Conservation (phyloP, 1,140 invertebrate genomes). For the Drosophila rhopaloa region DNA sequence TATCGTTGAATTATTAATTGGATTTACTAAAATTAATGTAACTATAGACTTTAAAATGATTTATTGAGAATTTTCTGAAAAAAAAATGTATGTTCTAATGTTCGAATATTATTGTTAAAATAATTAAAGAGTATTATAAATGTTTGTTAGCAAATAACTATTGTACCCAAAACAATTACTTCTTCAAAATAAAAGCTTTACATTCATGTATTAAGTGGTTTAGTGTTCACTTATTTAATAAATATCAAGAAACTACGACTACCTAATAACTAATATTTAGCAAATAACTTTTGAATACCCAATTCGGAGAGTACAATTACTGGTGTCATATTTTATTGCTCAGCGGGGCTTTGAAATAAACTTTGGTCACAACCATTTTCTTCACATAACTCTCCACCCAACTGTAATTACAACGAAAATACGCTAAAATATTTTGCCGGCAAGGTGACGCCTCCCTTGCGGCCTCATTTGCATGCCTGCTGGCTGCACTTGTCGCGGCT, state of each 20-base stretch:
- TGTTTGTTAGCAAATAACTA: too few species aligned
- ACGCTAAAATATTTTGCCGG: conserved; percentile 39
- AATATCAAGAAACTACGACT: not conserved
- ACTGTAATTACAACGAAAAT: conserved; percentile 40
- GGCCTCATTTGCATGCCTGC: conserved; percentile 74
- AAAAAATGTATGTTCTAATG: too few species aligned
- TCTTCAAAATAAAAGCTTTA: too few species aligned
- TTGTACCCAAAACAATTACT: too few species aligned
- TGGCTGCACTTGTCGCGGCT: conserved; percentile 56
- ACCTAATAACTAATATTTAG: not conserved
- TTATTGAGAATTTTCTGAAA: not conserved
- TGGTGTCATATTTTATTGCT: conserved; percentile 18
- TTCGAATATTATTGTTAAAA: too few species aligned
- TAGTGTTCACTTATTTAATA: not conserved
- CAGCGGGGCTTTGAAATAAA: conserved; percentile 11
- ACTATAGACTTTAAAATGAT: not conserved
- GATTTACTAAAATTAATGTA: not conserved
- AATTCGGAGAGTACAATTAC: not conserved
- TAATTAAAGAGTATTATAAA: too few species aligned
- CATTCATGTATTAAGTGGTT: too few species aligned
- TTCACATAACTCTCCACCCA: conserved; percentile 22
- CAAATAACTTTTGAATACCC: not conserved
- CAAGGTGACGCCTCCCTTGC: conserved; percentile 40
- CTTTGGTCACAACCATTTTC: not conserved
- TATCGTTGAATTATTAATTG: conserved; percentile 20